These are phyloP conservation scores for Perca schrenkii DNA, from an alignment of 2,113 vertebrate species.

Conservation along the genomic window DNA sequence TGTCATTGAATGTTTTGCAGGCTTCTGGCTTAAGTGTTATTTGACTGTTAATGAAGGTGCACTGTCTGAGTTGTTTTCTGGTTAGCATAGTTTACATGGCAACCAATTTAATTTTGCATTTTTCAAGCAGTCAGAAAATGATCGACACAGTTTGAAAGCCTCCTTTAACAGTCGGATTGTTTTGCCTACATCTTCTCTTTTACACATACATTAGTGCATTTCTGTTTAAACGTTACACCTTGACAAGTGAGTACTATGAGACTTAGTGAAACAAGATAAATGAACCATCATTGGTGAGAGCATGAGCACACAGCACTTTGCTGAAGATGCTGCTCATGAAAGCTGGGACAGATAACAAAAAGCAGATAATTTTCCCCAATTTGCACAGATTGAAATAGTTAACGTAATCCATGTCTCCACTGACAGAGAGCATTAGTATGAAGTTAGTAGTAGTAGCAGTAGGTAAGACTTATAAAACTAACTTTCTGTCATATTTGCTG, in stretches of 20 bases:
- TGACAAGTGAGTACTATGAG: not conserved
- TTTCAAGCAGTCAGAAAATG: conserved; percentile 13
- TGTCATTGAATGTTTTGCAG: conserved; percentile 2
- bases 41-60: not conserved
- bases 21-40: not conserved
- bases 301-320: not conserved
- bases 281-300: not conserved
- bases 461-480: too few relatives aligned
- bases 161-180: not conserved
- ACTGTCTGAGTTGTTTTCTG: not conserved
- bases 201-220: not conserved
- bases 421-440: too few relatives aligned
- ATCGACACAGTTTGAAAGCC: conserved; percentile 12
- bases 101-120: not conserved
- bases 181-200: not conserved
- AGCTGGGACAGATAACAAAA: not conserved
- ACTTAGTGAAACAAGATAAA: not conserved
- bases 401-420: too few relatives aligned
- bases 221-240: not conserved
- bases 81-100: conserved; percentile 14
- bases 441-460: too few relatives aligned
- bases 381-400: not conserved
- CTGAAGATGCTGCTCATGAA: not conserved
- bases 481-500: too few relatives aligned
- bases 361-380: not conserved